Evolutionary conservation across 2,113 vertebrate species (phyloP), one percentile per base, ranked within the genome.

Genomic region (Eidolon helvum): DNA sequence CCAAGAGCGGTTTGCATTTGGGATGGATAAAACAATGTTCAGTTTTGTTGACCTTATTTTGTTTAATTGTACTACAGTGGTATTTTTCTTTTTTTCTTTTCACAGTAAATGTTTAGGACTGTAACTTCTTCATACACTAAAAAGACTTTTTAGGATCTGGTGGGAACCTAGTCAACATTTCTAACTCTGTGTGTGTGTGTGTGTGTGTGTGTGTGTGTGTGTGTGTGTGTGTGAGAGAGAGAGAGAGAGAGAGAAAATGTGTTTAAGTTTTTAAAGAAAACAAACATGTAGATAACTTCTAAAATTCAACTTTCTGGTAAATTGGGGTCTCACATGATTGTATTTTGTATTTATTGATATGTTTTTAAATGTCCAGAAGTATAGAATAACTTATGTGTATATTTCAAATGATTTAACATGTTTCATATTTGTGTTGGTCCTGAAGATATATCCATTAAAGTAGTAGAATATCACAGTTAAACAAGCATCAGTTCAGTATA

Each of bases 391-490:
- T 74, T 90, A 35, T 50, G 0, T 80, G 26, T 91, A 24, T 68
- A 53, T 74, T 68, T 94, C 38, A 87, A 68, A 35, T 94, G 21
- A 87, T 75, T 91, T 75, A 82, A 94, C 5, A 2, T 55, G 40
- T 68, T 96, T 82, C 30, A 61, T 87, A 53, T 87, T 61, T 94
- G 30, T 68, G 18, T 40, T 91, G 4, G 30, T 72, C 30, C 35
- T 83, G 43, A 83, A 66, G 63, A 9, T 87, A 38, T 88, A 69
- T 87, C 22, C 7, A 77, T 87, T 75, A 69, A 83, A 61, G 53
- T 83, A 61, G 38, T 83, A 96, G 75, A 91, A 77, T 63, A 94
- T 91, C 48, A 90, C 19, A 66, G 28, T 75, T 87, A 40, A 95
- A 7, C 4, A 63, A 53, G 57, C 45, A 71, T 91, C 14, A 87